A percentile compares a stretch with the other conserved stretches of the same genome.
Evolutionary conservation across 92 coral and sea anemone species (phyloP).

Genomic region (Bergia sp.): DNA sequence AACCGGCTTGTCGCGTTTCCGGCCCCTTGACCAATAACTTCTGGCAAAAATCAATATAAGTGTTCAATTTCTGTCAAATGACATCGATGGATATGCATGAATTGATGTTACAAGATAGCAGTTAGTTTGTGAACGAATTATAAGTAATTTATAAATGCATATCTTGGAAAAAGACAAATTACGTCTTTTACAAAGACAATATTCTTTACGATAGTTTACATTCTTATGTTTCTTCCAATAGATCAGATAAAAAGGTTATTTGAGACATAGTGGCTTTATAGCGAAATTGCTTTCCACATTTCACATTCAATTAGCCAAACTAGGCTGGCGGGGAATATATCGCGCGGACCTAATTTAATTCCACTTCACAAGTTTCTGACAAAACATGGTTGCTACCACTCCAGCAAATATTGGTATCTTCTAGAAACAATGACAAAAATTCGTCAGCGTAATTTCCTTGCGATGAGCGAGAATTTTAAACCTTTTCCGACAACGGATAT

Average conservation of each 20-base stretch:
- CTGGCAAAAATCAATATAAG: constrained; percentile 23
- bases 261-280: not conserved
- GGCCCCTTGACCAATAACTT: constrained; percentile 24
- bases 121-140: constrained; percentile 21
- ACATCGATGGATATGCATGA: constrained; percentile 16
- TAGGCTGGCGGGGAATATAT: not conserved
- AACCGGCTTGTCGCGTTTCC: constrained; percentile 39
- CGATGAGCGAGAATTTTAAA: not conserved
- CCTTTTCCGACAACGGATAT: not conserved
- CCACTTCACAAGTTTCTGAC: constrained; percentile 20
- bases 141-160: constrained; percentile 26
- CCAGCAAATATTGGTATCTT: constrained; percentile 7
- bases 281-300: constrained; percentile 1
- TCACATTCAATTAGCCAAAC: constrained; percentile 2
- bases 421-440: not conserved
- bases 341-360: not conserved
- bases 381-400: not conserved
- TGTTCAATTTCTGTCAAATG: constrained; percentile 33
- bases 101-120: constrained; percentile 30
- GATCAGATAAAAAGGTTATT: not conserved
- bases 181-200: not conserved
- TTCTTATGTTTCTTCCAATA: not conserved
- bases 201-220: constrained; percentile 5
- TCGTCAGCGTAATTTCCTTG: not conserved
- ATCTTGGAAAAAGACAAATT: constrained; percentile 31